A percentile compares a stretch with the other conserved stretches of the same genome.
Evolutionary conservation across 2,113 vertebrate genomes (phyloP).

Genomic region (Puma concolor): DNA sequence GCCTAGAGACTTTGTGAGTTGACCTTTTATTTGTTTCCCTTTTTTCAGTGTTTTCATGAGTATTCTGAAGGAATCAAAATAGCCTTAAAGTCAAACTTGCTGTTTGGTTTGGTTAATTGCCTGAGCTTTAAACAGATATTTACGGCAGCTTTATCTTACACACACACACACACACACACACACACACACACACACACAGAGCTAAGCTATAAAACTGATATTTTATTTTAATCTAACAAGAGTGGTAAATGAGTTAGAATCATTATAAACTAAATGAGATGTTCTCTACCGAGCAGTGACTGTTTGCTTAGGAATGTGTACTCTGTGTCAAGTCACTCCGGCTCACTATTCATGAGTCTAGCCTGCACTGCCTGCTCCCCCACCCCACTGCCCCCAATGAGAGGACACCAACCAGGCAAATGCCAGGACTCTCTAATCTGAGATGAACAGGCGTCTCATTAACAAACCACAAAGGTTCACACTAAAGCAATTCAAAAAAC

Average conservation of each 20-base stretch:
- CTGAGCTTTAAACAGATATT: constrained; percentile 77
- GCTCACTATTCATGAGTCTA: neutral
- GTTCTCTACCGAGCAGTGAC: neutral
- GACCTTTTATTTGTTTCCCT: constrained; percentile 89
- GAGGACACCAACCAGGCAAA: neutral
- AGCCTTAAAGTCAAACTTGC: constrained; percentile 80
- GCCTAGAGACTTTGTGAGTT: constrained; percentile 94
- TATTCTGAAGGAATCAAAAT: constrained; percentile 86
- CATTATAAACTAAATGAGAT: constrained; percentile 41
- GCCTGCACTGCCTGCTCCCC: neutral
- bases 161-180: constrained; percentile 57
- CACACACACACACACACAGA: neutral
- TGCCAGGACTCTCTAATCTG: neutral
- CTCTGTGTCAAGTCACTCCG: neutral
- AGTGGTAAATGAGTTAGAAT: constrained; percentile 26
- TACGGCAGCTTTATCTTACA: constrained; percentile 70
- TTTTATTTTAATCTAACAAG: constrained; percentile 51
- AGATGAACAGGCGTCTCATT: neutral
- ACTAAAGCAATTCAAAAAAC: neutral
- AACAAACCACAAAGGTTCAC: neutral
- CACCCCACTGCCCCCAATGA: neutral
- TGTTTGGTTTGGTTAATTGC: constrained; percentile 81
- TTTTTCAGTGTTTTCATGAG: constrained; percentile 86
- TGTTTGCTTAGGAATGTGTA: constrained; percentile 14
- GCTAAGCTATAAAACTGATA: constrained; percentile 53